Base-by-base conservation (phyloP, 2,888 invertebrate genomes). In the Dascillus cervinus region DNA sequence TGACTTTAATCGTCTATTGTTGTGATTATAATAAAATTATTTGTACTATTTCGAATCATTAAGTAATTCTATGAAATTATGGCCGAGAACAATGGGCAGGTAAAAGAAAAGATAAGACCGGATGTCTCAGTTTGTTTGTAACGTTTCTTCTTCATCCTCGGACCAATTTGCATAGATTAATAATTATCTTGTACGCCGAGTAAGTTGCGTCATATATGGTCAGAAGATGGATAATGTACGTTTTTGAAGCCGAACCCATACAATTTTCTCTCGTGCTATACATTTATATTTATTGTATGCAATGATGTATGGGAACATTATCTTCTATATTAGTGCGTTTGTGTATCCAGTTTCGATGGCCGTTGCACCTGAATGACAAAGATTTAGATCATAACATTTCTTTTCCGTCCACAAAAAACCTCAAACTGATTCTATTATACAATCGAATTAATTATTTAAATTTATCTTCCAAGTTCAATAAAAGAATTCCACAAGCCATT, bases 161-260 rank as follows among this genome's bases (percentile, higher is more conserved):
- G n/a, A n/a, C 32, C 42, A 45, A 47, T 47, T 44, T 47, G 44
- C 47, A 46, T 46, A 43, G 38, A 37, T 43, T 39, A 36, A 41
- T 43, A 43, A 43, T 41, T 41, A 43, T 39, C 34, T 32, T 43
- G 38, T 41, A 31, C n/a, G n/a, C 32, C 11, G 17, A 26, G 10
- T n/a, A n/a, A 8, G 21, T 35, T 37, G 33, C 27, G 32, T 36
- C 34, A 38, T 37, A 40, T 28, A 43, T 34, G 31, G 31, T 22
- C 31, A 22, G 19, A 44, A 34, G 44, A 44, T 41, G 31, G 32
- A 44, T 44, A 33, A n/a, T n/a, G n/a, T 35, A 15, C 21, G 28
- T 34, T 33, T 34, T 38, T 29, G n/a, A 38, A 41, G 41, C 37
- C 38, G 23, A 29, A 37, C 36, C 43, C 41, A 41, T 43, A 43